Percentiles rank a stretch among this genome's conserved stretches.
These are phyloP conservation scores for Poecile atricapillus DNA, from an alignment of 2,113 vertebrate genomes.

Conservation along the genomic window DNA sequence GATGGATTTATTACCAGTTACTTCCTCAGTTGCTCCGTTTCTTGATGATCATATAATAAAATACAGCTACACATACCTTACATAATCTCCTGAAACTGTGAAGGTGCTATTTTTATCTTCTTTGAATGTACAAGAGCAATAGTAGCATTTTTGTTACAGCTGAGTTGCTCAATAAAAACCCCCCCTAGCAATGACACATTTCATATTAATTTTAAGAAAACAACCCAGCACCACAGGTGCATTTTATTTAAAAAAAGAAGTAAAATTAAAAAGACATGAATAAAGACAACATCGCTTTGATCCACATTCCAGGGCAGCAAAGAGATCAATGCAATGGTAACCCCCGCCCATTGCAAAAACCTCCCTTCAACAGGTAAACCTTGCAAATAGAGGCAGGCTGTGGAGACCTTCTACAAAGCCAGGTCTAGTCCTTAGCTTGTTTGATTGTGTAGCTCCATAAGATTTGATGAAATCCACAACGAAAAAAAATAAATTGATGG, in stretches of 20 bases:
- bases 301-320: neutral
- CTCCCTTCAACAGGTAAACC: neutral
- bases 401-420: neutral
- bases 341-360: neutral
- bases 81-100: neutral
- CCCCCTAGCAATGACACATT: neutral
- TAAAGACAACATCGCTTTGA: neutral
- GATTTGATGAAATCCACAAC: neutral
- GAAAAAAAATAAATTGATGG: neutral
- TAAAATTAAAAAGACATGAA: neutral
- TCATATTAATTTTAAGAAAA: neutral
- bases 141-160: neutral
- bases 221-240: neutral
- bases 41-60: neutral
- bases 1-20: slow-evolving; percentile 16
- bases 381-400: neutral
- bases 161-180: neutral
- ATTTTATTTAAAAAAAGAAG: neutral
- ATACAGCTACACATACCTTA: neutral
- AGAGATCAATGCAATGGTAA: neutral
- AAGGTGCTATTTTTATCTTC: neutral
- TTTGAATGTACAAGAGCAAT: neutral
- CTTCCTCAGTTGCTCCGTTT: neutral
- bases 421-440: neutral
- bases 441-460: neutral